Conservation (phyloP, 1,140 invertebrate species). For the Brachionus paranguensis region DNA sequence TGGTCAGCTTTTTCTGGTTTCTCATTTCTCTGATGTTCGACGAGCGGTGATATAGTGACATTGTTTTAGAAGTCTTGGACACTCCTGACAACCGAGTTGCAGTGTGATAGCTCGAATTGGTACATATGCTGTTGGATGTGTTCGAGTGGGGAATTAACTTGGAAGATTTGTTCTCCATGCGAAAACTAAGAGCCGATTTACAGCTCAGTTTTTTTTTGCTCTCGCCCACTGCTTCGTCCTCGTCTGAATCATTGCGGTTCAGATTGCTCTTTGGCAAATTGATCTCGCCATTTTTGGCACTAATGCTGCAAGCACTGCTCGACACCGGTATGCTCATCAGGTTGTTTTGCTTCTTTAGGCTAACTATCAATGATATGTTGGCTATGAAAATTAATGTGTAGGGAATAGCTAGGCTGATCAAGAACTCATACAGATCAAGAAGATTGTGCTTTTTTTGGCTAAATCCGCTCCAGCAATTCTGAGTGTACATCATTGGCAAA, state of each 20-base stretch:
- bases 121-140: background rate
- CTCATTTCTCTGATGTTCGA: slow-evolving; percentile 9
- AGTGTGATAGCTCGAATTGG: background rate
- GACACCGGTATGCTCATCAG: slow-evolving; percentile 7
- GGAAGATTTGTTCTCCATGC: background rate
- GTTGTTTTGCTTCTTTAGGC: slow-evolving; percentile 27
- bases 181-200: background rate
- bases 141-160: background rate
- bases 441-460: slow-evolving; percentile 25
- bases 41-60: background rate
- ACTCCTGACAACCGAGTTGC: background rate
- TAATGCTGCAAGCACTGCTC: background rate
- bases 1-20: slow-evolving; percentile 35
- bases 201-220: background rate
- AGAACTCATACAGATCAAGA: slow-evolving; percentile 12
- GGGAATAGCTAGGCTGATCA: slow-evolving; percentile 6
- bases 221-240: background rate
- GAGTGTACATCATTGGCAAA: background rate
- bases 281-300: background rate
- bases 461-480: slow-evolving; percentile 22
- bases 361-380: slow-evolving; percentile 19
- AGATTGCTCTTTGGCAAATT: background rate
- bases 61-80: background rate
- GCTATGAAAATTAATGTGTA: slow-evolving; percentile 16
- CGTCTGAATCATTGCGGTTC: background rate